These are phyloP conservation scores for Trachymyrmex cornetzi DNA, from an alignment of 1,140 invertebrate genomes.

Conservation along the genomic window DNA sequence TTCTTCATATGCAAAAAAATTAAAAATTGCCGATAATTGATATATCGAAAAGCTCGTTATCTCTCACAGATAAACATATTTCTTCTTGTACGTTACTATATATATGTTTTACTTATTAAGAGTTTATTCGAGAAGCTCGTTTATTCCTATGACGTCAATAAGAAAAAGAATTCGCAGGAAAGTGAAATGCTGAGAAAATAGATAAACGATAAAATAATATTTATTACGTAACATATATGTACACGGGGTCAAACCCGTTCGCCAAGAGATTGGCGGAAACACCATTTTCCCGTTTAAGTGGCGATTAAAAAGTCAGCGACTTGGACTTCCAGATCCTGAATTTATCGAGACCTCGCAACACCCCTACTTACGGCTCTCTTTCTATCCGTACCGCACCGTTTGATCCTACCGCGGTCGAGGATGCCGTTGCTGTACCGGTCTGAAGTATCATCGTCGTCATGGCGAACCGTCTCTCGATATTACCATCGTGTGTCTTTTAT, in stretches of 20 bases:
- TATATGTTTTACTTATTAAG: background rate
- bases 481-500: slow-evolving; percentile 47
- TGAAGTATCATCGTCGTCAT: slow-evolving; percentile 59
- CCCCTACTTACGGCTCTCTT: slow-evolving; percentile 44
- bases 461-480: slow-evolving; percentile 57
- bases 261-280: slow-evolving; percentile 27
- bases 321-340: slow-evolving; percentile 60
- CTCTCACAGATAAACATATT: background rate
- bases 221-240: slow-evolving; percentile 34
- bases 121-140: background rate
- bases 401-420: slow-evolving; percentile 60
- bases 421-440: slow-evolving; percentile 61
- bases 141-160: background rate
- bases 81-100: background rate
- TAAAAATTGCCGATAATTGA: background rate
- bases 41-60: background rate
- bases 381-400: slow-evolving; percentile 63
- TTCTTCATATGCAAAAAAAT: background rate
- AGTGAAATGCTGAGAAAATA: background rate
- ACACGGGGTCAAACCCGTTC: background rate
- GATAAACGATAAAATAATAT: slow-evolving; percentile 20
- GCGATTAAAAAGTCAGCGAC: slow-evolving; percentile 54
- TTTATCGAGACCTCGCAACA: slow-evolving; percentile 59
- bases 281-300: slow-evolving; percentile 58
- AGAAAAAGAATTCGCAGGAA: slow-evolving; percentile 11